Evolutionary conservation across 1,140 invertebrate genomes (phyloP).

Genomic region (Callitettix versicolor): DNA sequence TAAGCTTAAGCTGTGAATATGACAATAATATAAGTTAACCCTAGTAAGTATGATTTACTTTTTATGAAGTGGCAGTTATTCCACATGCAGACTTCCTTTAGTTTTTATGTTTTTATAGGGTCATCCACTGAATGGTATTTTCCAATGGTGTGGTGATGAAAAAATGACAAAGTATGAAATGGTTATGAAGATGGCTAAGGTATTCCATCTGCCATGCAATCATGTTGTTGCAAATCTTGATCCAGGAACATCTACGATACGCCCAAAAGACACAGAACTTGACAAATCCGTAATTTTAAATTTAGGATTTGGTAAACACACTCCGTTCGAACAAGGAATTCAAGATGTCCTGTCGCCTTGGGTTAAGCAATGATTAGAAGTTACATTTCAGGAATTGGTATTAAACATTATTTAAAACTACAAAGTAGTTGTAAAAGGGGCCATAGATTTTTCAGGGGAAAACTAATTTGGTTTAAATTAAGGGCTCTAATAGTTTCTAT

Average conservation of each 20-base stretch:
- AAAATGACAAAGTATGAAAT: conserved; percentile 45
- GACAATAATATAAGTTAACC: too few relatives aligned
- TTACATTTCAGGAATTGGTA: too few relatives aligned
- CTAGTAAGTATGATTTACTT: too few relatives aligned
- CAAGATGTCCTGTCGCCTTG: conserved; percentile 27
- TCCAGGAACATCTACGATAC: conserved; percentile 28
- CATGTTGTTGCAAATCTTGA: conserved; percentile 31
- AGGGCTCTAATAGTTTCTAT: too few relatives aligned
- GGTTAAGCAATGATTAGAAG: conserved; percentile 3
- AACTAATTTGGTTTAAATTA: too few relatives aligned
- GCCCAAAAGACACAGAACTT: conserved; percentile 39
- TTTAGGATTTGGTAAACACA: conserved; percentile 33
- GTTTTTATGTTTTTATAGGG: conserved; percentile 21
- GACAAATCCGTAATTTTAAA: conserved; percentile 33
- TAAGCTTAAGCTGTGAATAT: too few relatives aligned
- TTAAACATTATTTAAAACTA: too few relatives aligned
- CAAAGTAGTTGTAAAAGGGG: too few relatives aligned
- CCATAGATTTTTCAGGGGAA: too few relatives aligned
- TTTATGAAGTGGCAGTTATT: too few relatives aligned
- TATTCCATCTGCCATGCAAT: conserved; percentile 32
- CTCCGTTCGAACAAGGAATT: conserved; percentile 36
- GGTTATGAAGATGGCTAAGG: conserved; percentile 37
- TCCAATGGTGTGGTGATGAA: conserved; percentile 42
- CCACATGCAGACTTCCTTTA: too few relatives aligned
- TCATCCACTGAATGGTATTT: conserved; percentile 33